Conservation (phyloP, 1,140 invertebrate genomes). For the Drosophila punjabiensis region DNA sequence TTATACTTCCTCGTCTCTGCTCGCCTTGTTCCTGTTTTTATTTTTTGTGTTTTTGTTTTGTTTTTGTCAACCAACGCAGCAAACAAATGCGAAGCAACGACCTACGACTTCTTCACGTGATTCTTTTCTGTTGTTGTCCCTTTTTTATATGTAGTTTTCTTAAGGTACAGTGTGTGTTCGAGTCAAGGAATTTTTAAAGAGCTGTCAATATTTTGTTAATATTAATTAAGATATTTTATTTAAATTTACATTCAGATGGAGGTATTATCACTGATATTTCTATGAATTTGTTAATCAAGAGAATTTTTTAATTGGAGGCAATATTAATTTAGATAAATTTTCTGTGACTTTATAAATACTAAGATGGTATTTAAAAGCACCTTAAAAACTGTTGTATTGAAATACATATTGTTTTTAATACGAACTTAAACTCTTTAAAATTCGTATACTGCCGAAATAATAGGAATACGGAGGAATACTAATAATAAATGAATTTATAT, state of each 20-base stretch:
- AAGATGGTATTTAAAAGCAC: background rate
- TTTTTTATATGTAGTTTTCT: slow-evolving; percentile 4
- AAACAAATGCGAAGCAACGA: slow-evolving; percentile 62
- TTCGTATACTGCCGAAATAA: too few relatives aligned
- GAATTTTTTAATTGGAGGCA: background rate
- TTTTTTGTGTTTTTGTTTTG: slow-evolving; percentile 16
- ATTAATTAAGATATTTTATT: background rate
- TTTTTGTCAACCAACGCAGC: slow-evolving; percentile 69
- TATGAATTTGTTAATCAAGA: background rate
- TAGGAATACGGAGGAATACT: too few relatives aligned
- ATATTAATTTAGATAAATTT: background rate
- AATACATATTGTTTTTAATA: background rate
- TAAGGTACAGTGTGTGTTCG: slow-evolving; percentile 5
- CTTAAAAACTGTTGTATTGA: too few relatives aligned
- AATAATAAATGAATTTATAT: too few relatives aligned
- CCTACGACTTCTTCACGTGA: slow-evolving; percentile 65
- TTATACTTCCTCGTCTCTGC: slow-evolving; percentile 10
- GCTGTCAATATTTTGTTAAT: background rate
- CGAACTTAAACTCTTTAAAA: background rate
- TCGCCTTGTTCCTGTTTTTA: slow-evolving; percentile 29
- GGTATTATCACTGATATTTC: background rate
- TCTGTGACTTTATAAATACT: background rate
- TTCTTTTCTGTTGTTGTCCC: slow-evolving; percentile 21
- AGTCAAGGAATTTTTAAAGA: too few relatives aligned
- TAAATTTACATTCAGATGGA: background rate